Percentiles rank a stretch among this genome's conserved stretches.
Evolutionary conservation across 1,140 invertebrate species (phyloP).

Genomic region (Eumaeus atala): DNA sequence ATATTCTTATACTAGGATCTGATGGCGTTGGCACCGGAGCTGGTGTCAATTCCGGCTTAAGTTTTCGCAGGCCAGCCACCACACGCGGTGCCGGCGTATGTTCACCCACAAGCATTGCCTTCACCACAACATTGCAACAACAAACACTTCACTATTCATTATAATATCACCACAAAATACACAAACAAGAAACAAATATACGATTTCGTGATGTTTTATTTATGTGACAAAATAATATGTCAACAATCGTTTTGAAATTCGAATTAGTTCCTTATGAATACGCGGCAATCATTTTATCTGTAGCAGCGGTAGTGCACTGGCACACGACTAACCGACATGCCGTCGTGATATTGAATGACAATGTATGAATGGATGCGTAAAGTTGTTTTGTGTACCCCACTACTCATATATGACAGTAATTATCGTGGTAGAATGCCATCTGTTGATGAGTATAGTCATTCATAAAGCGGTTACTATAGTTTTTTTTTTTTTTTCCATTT

Average conservation of each 20-base stretch:
- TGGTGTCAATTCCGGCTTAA: conserved; percentile 60
- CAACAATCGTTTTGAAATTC: conserved; percentile 54
- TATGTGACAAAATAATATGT: conserved; percentile 25
- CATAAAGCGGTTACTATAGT: too few relatives aligned
- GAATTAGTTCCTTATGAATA: conserved; percentile 59
- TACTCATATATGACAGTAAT: conserved; percentile 34
- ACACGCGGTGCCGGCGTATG: conserved; percentile 66
- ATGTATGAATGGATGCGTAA: conserved; percentile 56
- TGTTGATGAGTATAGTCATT: background rate
- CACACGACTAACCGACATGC: conserved; percentile 34
- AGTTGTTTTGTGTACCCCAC: conserved; percentile 39
- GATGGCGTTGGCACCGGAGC: conserved; percentile 57
- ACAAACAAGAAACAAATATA: conserved; percentile 12
- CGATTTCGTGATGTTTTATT: conserved; percentile 2
- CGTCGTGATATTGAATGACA: conserved; percentile 53
- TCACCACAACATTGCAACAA: conserved; percentile 55
- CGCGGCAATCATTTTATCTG: conserved; percentile 44
- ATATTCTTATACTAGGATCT: conserved; percentile 63
- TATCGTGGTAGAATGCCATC: conserved; percentile 1
- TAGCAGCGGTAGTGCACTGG: conserved; percentile 19
- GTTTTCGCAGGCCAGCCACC: conserved; percentile 67
- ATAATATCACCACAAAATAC: conserved; percentile 29
- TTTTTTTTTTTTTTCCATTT: too few relatives aligned
- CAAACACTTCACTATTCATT: conserved; percentile 47
- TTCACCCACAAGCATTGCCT: conserved; percentile 65